phyloP scores from a whole-genome alignment of 2,888 invertebrate genomes.

The Hydraecia micacea region DNA sequence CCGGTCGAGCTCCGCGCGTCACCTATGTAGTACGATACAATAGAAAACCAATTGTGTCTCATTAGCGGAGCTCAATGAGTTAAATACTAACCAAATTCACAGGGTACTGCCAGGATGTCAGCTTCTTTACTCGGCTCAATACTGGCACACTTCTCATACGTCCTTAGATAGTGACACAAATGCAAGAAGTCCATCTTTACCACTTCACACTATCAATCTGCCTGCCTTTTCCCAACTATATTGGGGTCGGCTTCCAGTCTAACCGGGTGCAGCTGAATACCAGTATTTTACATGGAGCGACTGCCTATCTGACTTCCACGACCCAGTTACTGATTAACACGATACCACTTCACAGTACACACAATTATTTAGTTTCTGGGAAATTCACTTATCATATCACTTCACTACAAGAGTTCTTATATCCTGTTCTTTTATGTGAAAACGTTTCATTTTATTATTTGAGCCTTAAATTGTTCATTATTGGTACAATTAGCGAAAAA shows the following conservation, averaged over 20 bases:
- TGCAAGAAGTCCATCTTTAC: slow-evolving; percentile 79
- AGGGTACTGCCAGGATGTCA: not conserved
- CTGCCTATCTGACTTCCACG: not conserved
- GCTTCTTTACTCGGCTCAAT: not conserved
- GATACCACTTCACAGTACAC: not conserved
- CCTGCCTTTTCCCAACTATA: not conserved
- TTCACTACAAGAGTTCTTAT: not conserved
- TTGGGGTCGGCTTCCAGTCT: not conserved
- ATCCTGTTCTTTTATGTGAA: not conserved
- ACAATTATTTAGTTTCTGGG: not conserved
- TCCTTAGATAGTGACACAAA: slow-evolving; percentile 75
- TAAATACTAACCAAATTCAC: slow-evolving; percentile 50
- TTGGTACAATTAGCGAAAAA: no score
- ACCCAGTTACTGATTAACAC: not conserved
- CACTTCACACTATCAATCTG: not conserved
- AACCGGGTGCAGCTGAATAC: not conserved
- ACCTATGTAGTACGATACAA: no score
- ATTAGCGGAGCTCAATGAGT: no score
- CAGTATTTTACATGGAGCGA: not conserved
- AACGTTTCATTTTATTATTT: not conserved
- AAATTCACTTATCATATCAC: slow-evolving; percentile 20
- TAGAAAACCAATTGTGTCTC: no score
- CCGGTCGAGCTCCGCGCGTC: no score
- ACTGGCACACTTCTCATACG: slow-evolving; percentile 42
- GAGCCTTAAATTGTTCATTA: not conserved